Evolutionary conservation across 2,888 invertebrate species (phyloP), one percentile per base, ranked within the genome.

Genomic region (Nasonovia ribisnigri): DNA sequence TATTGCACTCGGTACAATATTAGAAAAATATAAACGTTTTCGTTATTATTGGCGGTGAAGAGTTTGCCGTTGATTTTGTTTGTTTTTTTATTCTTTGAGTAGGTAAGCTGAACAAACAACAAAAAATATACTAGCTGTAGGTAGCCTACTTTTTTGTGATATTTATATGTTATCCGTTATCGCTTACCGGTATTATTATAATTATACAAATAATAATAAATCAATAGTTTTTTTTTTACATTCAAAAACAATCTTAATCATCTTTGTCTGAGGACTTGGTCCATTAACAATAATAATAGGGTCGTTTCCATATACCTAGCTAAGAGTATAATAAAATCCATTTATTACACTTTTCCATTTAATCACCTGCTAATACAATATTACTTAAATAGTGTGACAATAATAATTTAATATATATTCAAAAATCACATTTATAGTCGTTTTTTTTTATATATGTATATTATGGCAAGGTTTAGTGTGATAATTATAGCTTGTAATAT

Each of bases 321-420:
- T 6, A 36, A 36, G 20, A 77, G 26, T 60, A 43, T 24, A 90
- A 24, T 84, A 90, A 90, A 84, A 91, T 91, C 84, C 90, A 29
- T 90, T 90, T 42, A 91, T 91, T 91, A 91, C 42, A 84, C 91
- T 91, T 91, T n/a, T 84, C 26, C 42, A 42, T 84, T 51, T 54
- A 84, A 91, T 91, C 84, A 42, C 29, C 77, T 0, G 90, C 29
- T 42, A 84, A 84, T 77, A 77, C 29, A 84, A 51, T 84, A 84
- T 77, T 36, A 13, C 51, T 90, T 48, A 13, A 90, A 46, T 46
- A 51, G 77, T 84, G 90, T 84, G 48, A 90, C 51, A 84, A 51
- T 42, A 42, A 16, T 57, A 20, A 24, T 54, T 29, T 29, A 46
- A 43, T 86, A 43, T 26, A 20, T 20, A 77, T 77, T 77, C 36